Percentiles rank a stretch among this genome's conserved stretches.
These are phyloP conservation scores for Takifugu rubripes DNA, from an alignment of 2,797 vertebrate species.

Conservation along the genomic window DNA sequence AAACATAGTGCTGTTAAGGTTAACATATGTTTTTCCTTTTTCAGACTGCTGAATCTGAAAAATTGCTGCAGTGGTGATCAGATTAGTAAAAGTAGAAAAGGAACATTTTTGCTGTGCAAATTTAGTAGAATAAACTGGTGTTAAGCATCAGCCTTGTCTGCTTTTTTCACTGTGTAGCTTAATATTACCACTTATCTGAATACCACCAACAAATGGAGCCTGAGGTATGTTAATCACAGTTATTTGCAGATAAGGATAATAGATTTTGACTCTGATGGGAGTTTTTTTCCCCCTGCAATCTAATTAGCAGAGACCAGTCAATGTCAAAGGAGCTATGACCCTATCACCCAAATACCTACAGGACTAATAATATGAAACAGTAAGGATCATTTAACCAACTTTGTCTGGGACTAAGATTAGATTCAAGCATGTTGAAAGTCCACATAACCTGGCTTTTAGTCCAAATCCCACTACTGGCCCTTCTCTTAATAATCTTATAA, in stretches of 20 bases:
- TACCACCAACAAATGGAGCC: not conserved
- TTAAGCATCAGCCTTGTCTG: constrained; percentile 25
- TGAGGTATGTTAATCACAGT: not conserved
- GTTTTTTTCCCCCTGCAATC: not conserved
- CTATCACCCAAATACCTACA: constrained; percentile 14
- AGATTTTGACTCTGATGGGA: constrained; percentile 8
- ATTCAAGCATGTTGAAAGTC: not conserved
- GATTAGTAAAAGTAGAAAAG: constrained; percentile 5
- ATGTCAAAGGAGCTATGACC: constrained; percentile 24
- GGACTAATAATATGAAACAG: constrained; percentile 7
- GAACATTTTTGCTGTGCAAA: constrained; percentile 25
- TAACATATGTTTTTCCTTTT: not conserved
- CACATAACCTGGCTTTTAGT: no score
- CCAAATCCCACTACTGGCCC: no score
- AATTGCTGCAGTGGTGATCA: not conserved
- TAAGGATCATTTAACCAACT: constrained; percentile 11
- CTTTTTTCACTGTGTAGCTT: not conserved
- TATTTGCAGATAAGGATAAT: not conserved
- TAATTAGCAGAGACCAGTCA: constrained; percentile 39
- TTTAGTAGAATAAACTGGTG: constrained; percentile 43
- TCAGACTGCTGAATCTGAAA: constrained; percentile 42
- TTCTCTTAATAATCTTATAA: no score
- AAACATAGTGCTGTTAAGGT: not conserved
- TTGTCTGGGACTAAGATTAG: constrained; percentile 15
- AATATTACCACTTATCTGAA: not conserved